These are phyloP conservation scores for Kryptopterus vitreolus DNA, from an alignment of 2,797 vertebrate species.

Conservation along the genomic window DNA sequence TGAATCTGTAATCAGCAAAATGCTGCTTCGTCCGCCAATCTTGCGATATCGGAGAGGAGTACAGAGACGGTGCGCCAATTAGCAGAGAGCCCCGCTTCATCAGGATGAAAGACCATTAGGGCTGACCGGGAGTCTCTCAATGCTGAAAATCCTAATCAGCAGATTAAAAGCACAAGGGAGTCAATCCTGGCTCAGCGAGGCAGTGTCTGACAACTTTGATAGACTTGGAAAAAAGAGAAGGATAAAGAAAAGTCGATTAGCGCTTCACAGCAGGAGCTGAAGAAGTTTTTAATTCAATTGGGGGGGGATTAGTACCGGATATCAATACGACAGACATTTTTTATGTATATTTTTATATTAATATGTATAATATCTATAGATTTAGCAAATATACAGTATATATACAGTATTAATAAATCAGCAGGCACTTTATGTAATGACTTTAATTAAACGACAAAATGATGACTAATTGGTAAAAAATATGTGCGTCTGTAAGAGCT, in stretches of 20 bases:
- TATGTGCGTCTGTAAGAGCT: no score
- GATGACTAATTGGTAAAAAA: no score
- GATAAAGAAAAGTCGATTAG: conserved; percentile 9
- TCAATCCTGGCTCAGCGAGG: conserved; percentile 30
- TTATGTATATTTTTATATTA: no score
- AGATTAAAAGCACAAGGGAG: conserved; percentile 48
- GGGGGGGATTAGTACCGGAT: neutral
- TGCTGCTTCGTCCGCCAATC: conserved; percentile 49
- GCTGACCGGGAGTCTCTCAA: conserved; percentile 46
- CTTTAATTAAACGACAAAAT: neutral
- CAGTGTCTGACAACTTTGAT: conserved; percentile 2
- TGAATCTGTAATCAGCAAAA: conserved; percentile 58
- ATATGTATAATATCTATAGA: no score
- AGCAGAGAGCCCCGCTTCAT: conserved; percentile 40
- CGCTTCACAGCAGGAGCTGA: neutral
- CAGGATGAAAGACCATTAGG: conserved; percentile 39
- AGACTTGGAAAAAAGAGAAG: conserved; percentile 28
- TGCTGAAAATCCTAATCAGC: conserved; percentile 39
- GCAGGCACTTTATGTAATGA: neutral
- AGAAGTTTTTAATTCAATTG: neutral
- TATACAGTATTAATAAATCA: neutral
- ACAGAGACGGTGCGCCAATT: conserved; percentile 65
- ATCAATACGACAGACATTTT: neutral
- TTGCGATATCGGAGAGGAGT: conserved; percentile 62
- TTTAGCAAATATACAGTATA: no score